These are phyloP conservation scores for Nasonia vitripennis DNA, from an alignment of 1,140 invertebrate species.

Conservation along the genomic window DNA sequence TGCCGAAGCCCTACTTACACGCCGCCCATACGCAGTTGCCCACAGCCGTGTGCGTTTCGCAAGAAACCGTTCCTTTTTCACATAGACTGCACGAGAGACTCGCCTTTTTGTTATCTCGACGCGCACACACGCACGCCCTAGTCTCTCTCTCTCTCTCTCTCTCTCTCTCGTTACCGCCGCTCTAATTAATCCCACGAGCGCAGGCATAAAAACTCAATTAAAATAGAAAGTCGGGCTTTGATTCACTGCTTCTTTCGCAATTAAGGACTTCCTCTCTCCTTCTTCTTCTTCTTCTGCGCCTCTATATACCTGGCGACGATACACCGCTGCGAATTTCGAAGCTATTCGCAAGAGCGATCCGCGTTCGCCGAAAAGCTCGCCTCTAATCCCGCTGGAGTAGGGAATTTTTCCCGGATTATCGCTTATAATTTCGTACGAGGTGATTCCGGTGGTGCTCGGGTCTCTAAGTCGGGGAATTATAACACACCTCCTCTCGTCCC, in stretches of 20 bases:
- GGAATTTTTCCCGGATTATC: neutral
- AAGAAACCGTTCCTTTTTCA: neutral
- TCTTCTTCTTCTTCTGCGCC: neutral
- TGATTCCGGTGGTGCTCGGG: too few relatives aligned
- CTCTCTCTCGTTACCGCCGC: neutral
- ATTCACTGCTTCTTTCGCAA: slow-evolving; percentile 13
- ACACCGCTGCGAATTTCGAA: too few relatives aligned
- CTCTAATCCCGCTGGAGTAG: neutral
- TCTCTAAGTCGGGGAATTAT: too few relatives aligned
- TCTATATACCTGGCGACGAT: neutral
- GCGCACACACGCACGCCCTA: neutral
- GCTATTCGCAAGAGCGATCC: too few relatives aligned
- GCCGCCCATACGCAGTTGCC: too few relatives aligned
- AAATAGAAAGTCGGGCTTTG: slow-evolving; percentile 47
- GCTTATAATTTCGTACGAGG: neutral
- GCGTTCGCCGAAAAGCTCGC: neutral
- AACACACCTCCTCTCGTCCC: too few relatives aligned
- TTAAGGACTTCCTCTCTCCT: slow-evolving; percentile 38
- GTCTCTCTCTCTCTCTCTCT: too few relatives aligned
- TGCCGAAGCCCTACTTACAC: too few relatives aligned
- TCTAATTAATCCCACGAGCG: slow-evolving; percentile 22
- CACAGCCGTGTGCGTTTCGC: neutral
- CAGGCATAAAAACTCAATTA: slow-evolving; percentile 44
- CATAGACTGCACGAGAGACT: neutral
- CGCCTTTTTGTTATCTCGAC: neutral